Base-by-base conservation (phyloP, 2,888 invertebrate species). In the Cybosia mesomella region DNA sequence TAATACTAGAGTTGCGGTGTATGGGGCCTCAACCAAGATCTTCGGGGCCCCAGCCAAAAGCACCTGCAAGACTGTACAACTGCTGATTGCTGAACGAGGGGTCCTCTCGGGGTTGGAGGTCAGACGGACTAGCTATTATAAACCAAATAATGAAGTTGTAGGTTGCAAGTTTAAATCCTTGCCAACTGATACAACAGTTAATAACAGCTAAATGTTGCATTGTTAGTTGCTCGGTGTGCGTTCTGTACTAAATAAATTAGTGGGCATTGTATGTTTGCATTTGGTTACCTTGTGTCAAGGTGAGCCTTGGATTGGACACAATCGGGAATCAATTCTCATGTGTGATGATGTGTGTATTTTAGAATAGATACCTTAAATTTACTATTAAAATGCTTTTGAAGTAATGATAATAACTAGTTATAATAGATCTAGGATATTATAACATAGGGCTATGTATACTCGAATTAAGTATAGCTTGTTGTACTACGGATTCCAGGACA, bases 241-340 rank as follows among this genome's bases (percentile, higher is more conserved):
- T 64, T 66, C 72, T 70, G 66, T 67, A 54, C 75, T 21, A 34
- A 76, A 77, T 76, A 74, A 80, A 79, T 76, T 70, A 69, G 69
- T 57, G 68, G 73, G 80, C 74, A 87, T 88, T 89, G 86, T 88
- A 83, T 79, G 72, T 77, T 74, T 77, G 75, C 70, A 84, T 87
- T 88, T 85, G 84, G 87, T 83, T 80, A 82, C 81, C 72, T 77
- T 79, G 83, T 89, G 88, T 88, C 91, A 90, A 91, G 92, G 92
- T 70, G 68, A 79, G 68, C 91, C 90, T 90, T 89, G 83, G 74
- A 78, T 78, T 85, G 85, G 83, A 75, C 72, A 82, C 84, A 79
- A 86, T 87, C 82, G 83, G 84, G 84, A 85, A 87, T 87, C 86
- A 85, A 83, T 88, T 81, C 79, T 77, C 74, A 73, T 84, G 72